Percentiles rank a stretch among this genome's conserved stretches.
phyloP scores from a whole-genome alignment of 2,888 invertebrate genomes.

The Siphonodentalium dalli region DNA sequence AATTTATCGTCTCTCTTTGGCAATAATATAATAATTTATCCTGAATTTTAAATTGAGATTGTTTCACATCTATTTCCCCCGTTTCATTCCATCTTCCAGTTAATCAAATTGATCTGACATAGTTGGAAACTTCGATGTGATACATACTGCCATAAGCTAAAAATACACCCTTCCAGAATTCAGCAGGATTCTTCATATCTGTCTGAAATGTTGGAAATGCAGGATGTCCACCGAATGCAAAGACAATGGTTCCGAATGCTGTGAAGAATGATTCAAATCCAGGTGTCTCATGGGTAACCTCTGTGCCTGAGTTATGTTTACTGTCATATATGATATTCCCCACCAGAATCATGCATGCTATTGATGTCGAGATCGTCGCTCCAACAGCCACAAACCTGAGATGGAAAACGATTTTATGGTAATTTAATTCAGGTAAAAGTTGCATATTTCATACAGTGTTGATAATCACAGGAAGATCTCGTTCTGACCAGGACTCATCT shows the following conservation, averaged over 20 bases:
- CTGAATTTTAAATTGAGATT: too few species aligned
- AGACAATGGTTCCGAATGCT: constrained; percentile 75
- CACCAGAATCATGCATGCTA: constrained; percentile 73
- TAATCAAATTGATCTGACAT: too few species aligned
- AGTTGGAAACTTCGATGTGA: too few species aligned
- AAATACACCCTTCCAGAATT: constrained; percentile 76
- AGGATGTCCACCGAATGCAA: constrained; percentile 76
- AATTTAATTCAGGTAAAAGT: too few species aligned
- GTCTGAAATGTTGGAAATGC: constrained; percentile 86
- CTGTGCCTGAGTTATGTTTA: constrained; percentile 55
- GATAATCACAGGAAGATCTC: too few species aligned
- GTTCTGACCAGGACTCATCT: too few species aligned
- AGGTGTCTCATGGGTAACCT: constrained; percentile 27
- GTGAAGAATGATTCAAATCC: constrained; percentile 73
- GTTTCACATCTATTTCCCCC: too few species aligned
- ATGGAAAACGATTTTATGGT: constrained; percentile 11
- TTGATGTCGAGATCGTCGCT: constrained; percentile 72
- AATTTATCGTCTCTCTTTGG: too few species aligned
- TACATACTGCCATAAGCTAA: constrained; percentile 74
- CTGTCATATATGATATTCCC: constrained; percentile 72
- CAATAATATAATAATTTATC: background rate
- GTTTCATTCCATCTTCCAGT: too few species aligned
- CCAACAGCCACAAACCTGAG: constrained; percentile 73
- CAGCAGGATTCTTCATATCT: constrained; percentile 82
- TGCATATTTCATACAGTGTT: too few species aligned